phyloP scores from a whole-genome alignment of 2,797 vertebrate genomes.

The Carcharodon carcharias region DNA sequence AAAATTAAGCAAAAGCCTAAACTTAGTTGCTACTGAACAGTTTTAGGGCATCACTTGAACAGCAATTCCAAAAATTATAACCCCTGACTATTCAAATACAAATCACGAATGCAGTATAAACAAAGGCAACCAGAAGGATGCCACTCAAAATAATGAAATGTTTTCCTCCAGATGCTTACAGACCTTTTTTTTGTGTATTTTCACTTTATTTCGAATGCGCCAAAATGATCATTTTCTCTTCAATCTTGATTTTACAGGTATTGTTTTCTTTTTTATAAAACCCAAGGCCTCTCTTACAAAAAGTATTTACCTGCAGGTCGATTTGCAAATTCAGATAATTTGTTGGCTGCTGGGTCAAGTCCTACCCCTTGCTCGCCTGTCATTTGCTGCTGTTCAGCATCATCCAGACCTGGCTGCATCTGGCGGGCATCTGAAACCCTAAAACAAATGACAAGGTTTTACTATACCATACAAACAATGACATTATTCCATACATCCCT shows the following conservation, averaged over 20 bases:
- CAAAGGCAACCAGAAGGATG: background rate
- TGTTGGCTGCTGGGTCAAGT: constrained; percentile 73
- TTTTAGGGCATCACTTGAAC: background rate
- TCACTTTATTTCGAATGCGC: background rate
- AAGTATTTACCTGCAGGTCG: constrained; percentile 69
- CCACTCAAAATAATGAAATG: background rate
- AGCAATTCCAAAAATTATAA: background rate
- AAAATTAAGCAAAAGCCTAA: background rate
- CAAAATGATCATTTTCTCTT: background rate
- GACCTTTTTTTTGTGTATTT: background rate
- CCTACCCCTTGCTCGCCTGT: constrained; percentile 76
- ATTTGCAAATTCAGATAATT: constrained; percentile 79
- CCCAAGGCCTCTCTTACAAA: background rate
- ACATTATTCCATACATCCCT: background rate
- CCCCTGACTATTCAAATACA: background rate
- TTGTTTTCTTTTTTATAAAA: too few species aligned
- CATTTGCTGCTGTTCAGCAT: constrained; percentile 72
- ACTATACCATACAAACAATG: background rate
- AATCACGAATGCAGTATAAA: background rate
- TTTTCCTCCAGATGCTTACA: background rate
- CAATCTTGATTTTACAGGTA: too few species aligned
- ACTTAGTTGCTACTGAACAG: background rate
- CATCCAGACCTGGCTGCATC: constrained; percentile 72
- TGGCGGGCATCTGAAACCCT: constrained; percentile 71
- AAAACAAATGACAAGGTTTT: constrained; percentile 42